These are phyloP conservation scores for Semicossyphus pulcher DNA, from an alignment of 2,113 vertebrate genomes.

Conservation along the genomic window DNA sequence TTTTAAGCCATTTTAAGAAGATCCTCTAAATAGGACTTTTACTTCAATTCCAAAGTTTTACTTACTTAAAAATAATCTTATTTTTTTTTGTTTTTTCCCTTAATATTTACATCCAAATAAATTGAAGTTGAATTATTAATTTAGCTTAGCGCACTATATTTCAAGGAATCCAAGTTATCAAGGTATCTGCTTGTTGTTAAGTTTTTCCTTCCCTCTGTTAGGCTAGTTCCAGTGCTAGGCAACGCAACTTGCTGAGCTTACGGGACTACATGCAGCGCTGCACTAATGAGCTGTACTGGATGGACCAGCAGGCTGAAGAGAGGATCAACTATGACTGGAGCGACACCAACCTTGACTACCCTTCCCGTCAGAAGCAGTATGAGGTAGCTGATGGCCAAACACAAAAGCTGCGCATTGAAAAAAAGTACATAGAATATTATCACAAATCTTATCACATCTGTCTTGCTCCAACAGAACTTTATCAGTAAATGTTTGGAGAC, in stretches of 20 bases:
- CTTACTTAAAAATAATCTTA: too few species aligned
- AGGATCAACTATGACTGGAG: slow-evolving; percentile 95
- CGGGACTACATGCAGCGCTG: slow-evolving; percentile 98
- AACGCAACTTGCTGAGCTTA: slow-evolving; percentile 90
- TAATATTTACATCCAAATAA: too few species aligned
- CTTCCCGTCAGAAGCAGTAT: slow-evolving; percentile 92
- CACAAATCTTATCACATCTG: background rate
- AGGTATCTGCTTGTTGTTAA: background rate
- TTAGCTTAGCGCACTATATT: too few species aligned
- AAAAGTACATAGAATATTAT: background rate
- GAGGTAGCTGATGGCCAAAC: slow-evolving; percentile 82
- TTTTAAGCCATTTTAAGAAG: too few species aligned
- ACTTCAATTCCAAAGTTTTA: too few species aligned
- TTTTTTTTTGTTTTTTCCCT: too few species aligned
- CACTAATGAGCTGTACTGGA: slow-evolving; percentile 99
- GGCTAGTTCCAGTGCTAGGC: slow-evolving; percentile 85
- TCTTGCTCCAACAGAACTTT: slow-evolving; percentile 86
- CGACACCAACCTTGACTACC: slow-evolving; percentile 93
- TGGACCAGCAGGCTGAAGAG: slow-evolving; percentile 96
- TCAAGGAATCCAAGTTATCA: background rate
- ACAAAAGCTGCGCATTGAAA: background rate
- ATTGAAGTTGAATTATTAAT: too few species aligned
- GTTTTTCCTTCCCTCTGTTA: slow-evolving; percentile 18
- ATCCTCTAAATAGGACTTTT: too few species aligned
- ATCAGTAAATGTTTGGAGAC: slow-evolving; percentile 94